A percentile compares a stretch with the other conserved stretches of the same genome.
phyloP scores from a whole-genome alignment of 2,888 invertebrate genomes.

The Drosophila nigricruria region DNA sequence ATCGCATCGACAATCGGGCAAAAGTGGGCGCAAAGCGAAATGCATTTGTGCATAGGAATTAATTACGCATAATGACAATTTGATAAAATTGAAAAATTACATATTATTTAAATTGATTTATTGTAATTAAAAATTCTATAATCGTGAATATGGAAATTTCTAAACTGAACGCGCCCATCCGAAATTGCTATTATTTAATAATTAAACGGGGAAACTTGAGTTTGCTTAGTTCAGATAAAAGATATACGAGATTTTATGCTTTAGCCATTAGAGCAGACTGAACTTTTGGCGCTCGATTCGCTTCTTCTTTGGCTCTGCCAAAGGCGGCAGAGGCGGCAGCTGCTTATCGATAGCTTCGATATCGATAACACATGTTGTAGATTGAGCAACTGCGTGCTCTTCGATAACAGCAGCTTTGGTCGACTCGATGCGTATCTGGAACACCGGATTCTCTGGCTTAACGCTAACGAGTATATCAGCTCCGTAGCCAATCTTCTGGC shows the following conservation, averaged over 20 bases:
- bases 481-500: conserved; percentile 61
- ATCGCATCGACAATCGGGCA: conserved; percentile 44
- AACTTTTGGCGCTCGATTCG: not conserved
- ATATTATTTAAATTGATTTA: conserved; percentile 83
- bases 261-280: conserved; percentile 52
- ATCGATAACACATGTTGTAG: conserved; percentile 21
- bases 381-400: not conserved
- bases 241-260: conserved; percentile 49
- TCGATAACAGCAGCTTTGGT: not conserved
- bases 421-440: not conserved
- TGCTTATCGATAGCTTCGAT: not conserved
- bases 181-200: not conserved
- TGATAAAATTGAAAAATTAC: conserved; percentile 84
- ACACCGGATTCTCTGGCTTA: conserved; percentile 30
- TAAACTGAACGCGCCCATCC: not conserved
- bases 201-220: not conserved
- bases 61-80: conserved; percentile 84
- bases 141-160: conserved; percentile 8
- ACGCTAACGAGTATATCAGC: conserved; percentile 59
- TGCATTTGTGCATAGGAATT: conserved; percentile 81
- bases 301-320: not conserved
- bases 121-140: conserved; percentile 82
- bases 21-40: conserved; percentile 48
- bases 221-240: conserved; percentile 28
- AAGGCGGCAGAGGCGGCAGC: not conserved